phyloP scores from a whole-genome alignment of 1,140 invertebrate species.

The Euura lappo region DNA sequence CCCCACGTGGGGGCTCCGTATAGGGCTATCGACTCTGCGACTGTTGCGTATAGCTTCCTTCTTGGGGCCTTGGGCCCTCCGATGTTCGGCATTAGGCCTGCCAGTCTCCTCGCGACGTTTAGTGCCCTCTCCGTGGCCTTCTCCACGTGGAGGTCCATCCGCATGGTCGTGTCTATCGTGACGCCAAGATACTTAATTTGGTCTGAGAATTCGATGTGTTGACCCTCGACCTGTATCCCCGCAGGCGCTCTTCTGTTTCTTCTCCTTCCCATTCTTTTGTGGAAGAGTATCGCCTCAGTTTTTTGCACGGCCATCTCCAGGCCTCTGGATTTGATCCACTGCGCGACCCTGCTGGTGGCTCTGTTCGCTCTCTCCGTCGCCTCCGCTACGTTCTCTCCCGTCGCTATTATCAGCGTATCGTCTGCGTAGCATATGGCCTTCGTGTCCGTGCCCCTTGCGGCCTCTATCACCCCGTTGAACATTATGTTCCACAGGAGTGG shows the following conservation, averaged over 20 bases:
- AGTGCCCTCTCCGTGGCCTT: slow-evolving; percentile 8
- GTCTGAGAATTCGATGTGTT: not conserved
- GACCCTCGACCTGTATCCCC: not conserved
- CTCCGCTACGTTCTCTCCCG: slow-evolving; percentile 13
- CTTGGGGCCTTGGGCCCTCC: too few relatives aligned
- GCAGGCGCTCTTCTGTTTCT: not conserved
- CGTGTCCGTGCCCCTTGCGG: slow-evolving; percentile 18
- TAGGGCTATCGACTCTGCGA: slow-evolving; percentile 26
- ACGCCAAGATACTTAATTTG: slow-evolving; percentile 11
- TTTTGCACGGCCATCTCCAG: slow-evolving; percentile 30
- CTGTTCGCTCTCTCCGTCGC: slow-evolving; percentile 21
- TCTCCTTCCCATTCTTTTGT: slow-evolving; percentile 14
- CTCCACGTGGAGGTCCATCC: slow-evolving; percentile 10
- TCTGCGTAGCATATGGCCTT: slow-evolving; percentile 33
- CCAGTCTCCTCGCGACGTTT: not conserved
- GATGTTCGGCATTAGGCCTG: slow-evolving; percentile 8
- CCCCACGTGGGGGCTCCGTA: slow-evolving; percentile 16
- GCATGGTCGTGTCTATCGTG: slow-evolving; percentile 8
- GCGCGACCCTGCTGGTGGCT: not conserved
- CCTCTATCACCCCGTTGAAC: slow-evolving; percentile 35
- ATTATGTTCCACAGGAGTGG: slow-evolving; percentile 39
- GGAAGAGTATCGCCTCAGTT: slow-evolving; percentile 29
- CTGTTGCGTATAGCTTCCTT: not conserved
- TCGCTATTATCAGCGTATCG: slow-evolving; percentile 30
- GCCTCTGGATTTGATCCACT: slow-evolving; percentile 23